Conservation (phyloP, 2,888 invertebrate species). For the Stenchaetothrips biformis region DNA sequence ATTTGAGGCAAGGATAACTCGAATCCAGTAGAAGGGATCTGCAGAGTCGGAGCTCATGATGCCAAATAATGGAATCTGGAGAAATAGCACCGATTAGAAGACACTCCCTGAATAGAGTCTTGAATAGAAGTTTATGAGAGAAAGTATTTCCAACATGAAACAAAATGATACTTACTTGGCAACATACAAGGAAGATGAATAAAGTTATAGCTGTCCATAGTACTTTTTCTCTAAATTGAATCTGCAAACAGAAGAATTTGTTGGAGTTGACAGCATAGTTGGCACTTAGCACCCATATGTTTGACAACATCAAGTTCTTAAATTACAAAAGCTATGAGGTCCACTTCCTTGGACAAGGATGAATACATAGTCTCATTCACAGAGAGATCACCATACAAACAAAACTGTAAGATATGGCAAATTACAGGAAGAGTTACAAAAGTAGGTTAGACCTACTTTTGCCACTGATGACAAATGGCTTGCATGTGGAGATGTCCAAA, state of each 20-base stretch:
- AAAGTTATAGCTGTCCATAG: constrained; percentile 99
- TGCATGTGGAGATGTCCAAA: neutral
- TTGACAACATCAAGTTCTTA: constrained; percentile 10
- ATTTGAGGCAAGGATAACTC: constrained; percentile 98
- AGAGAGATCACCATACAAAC: neutral
- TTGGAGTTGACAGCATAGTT: constrained; percentile 31
- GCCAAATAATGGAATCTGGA: constrained; percentile 93
- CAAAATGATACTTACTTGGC: constrained; percentile 69
- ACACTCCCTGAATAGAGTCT: neutral
- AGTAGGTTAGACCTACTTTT: constrained; percentile 29
- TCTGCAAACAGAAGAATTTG: constrained; percentile 59
- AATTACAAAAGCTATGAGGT: constrained; percentile 28
- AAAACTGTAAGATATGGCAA: neutral
- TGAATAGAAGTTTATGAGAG: constrained; percentile 10
- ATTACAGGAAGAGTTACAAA: neutral
- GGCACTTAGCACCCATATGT: constrained; percentile 34
- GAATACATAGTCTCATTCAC: neutral
- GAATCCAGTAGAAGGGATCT: constrained; percentile 99
- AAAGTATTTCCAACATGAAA: neutral
- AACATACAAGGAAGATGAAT: constrained; percentile 99
- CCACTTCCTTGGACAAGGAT: neutral
- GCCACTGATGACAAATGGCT: neutral
- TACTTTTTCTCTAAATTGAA: constrained; percentile 99
- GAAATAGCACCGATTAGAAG: constrained; percentile 35
- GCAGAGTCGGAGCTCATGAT: constrained; percentile 99